Percentiles rank a stretch among this genome's conserved stretches.
Conservation (phyloP, 2,888 invertebrate genomes). For the Megalurothrips usitatus region DNA sequence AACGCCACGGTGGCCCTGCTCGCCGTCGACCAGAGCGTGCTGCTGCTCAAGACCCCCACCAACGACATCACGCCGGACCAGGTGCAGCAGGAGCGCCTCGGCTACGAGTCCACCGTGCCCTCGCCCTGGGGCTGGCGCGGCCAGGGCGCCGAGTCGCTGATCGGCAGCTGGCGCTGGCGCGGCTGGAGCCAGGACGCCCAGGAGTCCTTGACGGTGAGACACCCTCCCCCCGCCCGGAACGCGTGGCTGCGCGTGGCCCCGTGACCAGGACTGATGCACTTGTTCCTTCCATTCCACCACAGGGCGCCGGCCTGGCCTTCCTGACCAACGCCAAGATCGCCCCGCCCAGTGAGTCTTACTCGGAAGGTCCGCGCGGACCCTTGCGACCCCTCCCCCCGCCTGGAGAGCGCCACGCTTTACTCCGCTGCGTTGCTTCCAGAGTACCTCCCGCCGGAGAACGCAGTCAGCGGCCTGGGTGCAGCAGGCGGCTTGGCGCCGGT, state of each 20-base stretch:
- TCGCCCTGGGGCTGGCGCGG: background rate
- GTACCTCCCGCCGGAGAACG: too few species aligned
- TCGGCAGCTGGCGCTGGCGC: background rate
- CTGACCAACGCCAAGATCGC: background rate
- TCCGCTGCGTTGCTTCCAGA: too few species aligned
- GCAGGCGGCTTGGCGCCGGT: too few species aligned
- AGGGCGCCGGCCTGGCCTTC: background rate
- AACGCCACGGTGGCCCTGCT: slow-evolving; percentile 52
- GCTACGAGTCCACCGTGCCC: slow-evolving; percentile 45
- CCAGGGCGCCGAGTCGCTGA: background rate
- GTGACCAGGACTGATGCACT: background rate
- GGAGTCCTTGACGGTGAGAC: background rate
- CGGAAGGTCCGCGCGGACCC: background rate
- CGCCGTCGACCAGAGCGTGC: slow-evolving; percentile 55
- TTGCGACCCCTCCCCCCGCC: too few species aligned
- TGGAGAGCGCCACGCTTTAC: too few species aligned
- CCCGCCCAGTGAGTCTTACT: background rate
- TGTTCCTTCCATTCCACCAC: background rate
- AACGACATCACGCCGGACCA: slow-evolving; percentile 54
- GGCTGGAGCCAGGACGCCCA: background rate
- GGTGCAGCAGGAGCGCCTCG: slow-evolving; percentile 56
- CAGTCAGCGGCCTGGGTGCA: too few species aligned
- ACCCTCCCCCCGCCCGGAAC: too few species aligned
- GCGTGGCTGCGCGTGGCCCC: too few species aligned
- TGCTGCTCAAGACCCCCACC: slow-evolving; percentile 50